Conservation (phyloP, 2,888 invertebrate genomes). For the Melieria crassipennis region DNA sequence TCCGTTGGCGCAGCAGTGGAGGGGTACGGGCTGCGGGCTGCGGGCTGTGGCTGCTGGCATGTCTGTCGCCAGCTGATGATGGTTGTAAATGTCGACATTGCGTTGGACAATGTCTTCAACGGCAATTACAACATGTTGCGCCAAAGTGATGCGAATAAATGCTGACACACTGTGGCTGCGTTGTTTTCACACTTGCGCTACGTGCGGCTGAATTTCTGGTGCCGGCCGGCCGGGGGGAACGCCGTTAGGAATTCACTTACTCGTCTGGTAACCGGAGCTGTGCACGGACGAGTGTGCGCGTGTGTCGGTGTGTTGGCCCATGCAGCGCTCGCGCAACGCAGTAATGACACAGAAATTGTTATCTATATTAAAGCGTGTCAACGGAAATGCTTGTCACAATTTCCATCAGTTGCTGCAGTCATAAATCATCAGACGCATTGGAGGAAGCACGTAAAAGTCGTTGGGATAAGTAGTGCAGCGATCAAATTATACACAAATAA, state of each 20-base stretch:
- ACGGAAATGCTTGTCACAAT: slow-evolving; percentile 6
- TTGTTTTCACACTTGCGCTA: too few species aligned
- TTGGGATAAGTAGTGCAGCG: too few species aligned
- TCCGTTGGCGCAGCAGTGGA: slow-evolving; percentile 14
- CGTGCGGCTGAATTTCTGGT: too few species aligned
- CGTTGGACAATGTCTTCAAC: slow-evolving; percentile 57
- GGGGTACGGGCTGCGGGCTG: not conserved
- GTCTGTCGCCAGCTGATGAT: slow-evolving; percentile 47
- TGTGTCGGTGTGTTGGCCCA: too few species aligned
- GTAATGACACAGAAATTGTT: slow-evolving; percentile 31
- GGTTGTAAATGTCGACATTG: slow-evolving; percentile 60
- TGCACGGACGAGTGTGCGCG: too few species aligned
- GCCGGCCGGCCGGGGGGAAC: too few species aligned
- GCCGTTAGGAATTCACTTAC: too few species aligned
- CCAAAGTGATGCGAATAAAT: slow-evolving; percentile 55
- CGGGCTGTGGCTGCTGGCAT: slow-evolving; percentile 8
- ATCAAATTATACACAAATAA: too few species aligned
- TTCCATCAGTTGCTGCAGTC: not conserved
- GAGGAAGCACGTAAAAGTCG: too few species aligned
- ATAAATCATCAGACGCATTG: not conserved
- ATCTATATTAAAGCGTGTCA: slow-evolving; percentile 25
- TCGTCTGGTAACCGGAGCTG: too few species aligned
- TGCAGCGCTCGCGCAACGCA: slow-evolving; percentile 31
- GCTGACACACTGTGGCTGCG: slow-evolving; percentile 48
- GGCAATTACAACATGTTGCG: slow-evolving; percentile 56